Base-by-base conservation (phyloP, 2,797 vertebrate genomes). In the Rhodeus uyekii region DNA sequence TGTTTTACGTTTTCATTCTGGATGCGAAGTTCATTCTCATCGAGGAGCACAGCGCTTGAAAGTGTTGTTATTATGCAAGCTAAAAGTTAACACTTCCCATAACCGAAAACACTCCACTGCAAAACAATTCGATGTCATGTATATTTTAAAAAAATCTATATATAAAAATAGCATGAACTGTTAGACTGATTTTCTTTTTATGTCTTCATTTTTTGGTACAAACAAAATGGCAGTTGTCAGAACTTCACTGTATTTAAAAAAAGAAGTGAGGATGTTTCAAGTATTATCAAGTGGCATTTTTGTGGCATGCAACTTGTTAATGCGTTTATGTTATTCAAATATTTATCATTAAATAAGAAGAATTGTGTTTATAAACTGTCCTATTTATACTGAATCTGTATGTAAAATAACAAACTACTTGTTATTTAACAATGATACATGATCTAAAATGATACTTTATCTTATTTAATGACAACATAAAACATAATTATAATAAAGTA, bases 21-120 rank as follows among this genome's bases (percentile, higher is more conserved):
- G 55, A 58, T 42, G 48, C 24, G 10, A 73, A 61, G 29, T 81
- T 82, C 48, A 58, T 60, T 82, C 80, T 82, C 39, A 50, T 32
- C 27, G 44, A 46, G 50, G 8, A 58, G 14, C 34, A 58, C 58
- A n/a, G 36, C 65, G 48, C 64, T 10, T 44, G 12, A 14, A 58
- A 79, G 48, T 58, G 27, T 12, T 32, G 1, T 64, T 53, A 53
- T 65, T 78, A 27, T 12, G 19, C 61, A 65, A 38, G 44, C 29
- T 78, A 36, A 48, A 65, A 78, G 32, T 78, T 68, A 39, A 38
- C 12, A 42, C 63, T 55, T 19, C 3, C 22, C 9, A 10, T 34
- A 12, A 9, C 24, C 48, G n/a, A 39, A 67, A 78, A 65, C 63
- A 78, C n/a, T n/a, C n/a, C n/a, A n/a, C n/a, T n/a, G n/a, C 61